Percentiles rank a stretch among this genome's conserved stretches.
phyloP scores from a whole-genome alignment of 2,113 vertebrate genomes.

The Petrocephalus zakoni region DNA sequence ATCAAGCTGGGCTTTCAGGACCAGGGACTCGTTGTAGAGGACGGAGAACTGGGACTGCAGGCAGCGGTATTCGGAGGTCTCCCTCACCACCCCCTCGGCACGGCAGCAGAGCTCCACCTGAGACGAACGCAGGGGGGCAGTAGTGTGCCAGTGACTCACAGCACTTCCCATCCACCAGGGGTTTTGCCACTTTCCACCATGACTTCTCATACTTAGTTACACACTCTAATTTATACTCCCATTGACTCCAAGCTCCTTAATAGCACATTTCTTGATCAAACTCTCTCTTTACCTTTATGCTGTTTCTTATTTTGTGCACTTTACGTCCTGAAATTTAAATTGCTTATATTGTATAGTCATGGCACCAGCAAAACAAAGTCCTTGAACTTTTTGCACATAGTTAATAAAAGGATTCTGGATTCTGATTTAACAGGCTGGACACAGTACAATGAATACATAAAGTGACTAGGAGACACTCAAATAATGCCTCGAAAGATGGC shows the following conservation, averaged over 20 bases:
- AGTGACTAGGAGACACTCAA: not conserved
- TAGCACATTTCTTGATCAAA: not conserved
- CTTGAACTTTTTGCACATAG: not conserved
- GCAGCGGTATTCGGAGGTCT: slow-evolving; percentile 90
- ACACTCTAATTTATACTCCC: not conserved
- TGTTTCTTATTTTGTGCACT: not conserved
- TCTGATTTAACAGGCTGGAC: not conserved
- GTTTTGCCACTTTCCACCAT: not conserved
- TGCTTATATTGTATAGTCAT: not conserved
- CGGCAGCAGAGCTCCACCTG: slow-evolving; percentile 78
- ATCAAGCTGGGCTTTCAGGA: slow-evolving; percentile 85
- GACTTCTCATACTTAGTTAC: not conserved
- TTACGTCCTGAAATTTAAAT: not conserved
- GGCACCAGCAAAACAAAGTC: not conserved
- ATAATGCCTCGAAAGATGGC: not conserved
- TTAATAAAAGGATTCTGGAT: not conserved
- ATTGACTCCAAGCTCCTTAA: not conserved
- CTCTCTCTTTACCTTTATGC: not conserved
- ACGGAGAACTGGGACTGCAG: slow-evolving; percentile 98
- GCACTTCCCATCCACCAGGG: not conserved
- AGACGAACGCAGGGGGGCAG: not conserved
- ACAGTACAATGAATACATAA: not conserved
- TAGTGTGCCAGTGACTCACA: not conserved
- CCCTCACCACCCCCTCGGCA: slow-evolving; percentile 82
- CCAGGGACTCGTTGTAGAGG: slow-evolving; percentile 90